These are phyloP conservation scores for Hiodon alosoides DNA, from an alignment of 2,113 vertebrate species.

Conservation along the genomic window DNA sequence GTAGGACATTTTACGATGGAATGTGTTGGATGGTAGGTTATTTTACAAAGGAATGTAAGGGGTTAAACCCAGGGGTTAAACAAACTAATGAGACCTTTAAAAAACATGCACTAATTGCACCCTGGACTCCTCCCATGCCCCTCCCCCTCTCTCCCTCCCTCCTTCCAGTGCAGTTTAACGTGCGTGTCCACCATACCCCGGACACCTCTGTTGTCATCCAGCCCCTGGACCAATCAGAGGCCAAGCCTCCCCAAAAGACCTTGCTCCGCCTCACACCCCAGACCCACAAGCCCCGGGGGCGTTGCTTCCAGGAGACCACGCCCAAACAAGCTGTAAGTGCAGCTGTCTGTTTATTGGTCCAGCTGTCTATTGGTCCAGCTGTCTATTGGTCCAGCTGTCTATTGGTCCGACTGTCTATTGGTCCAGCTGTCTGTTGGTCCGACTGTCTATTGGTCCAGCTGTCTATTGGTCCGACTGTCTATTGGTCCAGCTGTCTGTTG, in stretches of 20 bases:
- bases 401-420: background rate
- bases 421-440: background rate
- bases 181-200: constrained; percentile 75
- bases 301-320: constrained; percentile 88
- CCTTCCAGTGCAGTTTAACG: constrained; percentile 75
- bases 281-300: constrained; percentile 80
- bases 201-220: constrained; percentile 82
- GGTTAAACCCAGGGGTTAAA: too few relatives aligned
- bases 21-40: too few relatives aligned
- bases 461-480: too few relatives aligned
- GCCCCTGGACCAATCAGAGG: constrained; percentile 62
- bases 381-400: background rate
- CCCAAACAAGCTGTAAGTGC: constrained; percentile 82
- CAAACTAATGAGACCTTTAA: too few relatives aligned
- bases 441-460: background rate
- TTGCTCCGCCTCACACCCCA: constrained; percentile 50
- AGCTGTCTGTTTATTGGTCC: background rate
- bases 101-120: background rate
- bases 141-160: background rate
- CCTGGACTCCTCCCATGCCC: background rate
- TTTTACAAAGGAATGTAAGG: too few relatives aligned
- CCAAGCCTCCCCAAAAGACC: constrained; percentile 63
- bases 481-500: background rate
- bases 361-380: background rate
- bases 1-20: too few relatives aligned